Evolutionary conservation across 2,888 invertebrate species (phyloP).

Genomic region (Cremastinae sp.): DNA sequence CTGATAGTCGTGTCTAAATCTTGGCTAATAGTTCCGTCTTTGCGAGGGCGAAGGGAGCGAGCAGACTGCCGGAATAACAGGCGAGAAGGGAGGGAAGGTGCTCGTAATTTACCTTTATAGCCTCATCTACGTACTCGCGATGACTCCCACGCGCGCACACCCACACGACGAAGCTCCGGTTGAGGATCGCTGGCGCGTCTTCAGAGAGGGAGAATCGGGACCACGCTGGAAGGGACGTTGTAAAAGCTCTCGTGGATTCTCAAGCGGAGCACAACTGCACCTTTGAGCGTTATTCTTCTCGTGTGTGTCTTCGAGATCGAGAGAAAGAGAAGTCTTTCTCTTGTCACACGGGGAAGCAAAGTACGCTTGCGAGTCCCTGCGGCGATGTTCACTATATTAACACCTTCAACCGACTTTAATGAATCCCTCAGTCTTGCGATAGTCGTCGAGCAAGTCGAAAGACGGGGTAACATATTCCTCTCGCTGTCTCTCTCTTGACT

Average conservation of each 20-base stretch:
- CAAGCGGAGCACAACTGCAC: slow-evolving; percentile 27
- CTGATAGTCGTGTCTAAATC: slow-evolving; percentile 69
- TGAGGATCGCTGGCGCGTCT: slow-evolving; percentile 26
- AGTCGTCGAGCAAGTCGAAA: slow-evolving; percentile 46
- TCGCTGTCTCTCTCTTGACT: slow-evolving; percentile 54
- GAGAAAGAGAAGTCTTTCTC: slow-evolving; percentile 7
- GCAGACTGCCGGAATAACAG: background rate
- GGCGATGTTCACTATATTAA: slow-evolving; percentile 78
- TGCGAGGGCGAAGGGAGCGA: background rate
- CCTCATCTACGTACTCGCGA: slow-evolving; percentile 66
- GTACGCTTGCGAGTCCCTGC: slow-evolving; percentile 66
- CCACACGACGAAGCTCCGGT: slow-evolving; percentile 16
- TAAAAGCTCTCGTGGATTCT: slow-evolving; percentile 41
- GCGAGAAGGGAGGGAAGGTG: slow-evolving; percentile 10
- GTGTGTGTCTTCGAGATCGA: slow-evolving; percentile 37
- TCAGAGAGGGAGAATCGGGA: slow-evolving; percentile 24
- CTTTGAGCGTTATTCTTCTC: slow-evolving; percentile 48
- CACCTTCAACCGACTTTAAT: slow-evolving; percentile 78
- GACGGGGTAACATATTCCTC: slow-evolving; percentile 64
- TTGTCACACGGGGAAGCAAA: slow-evolving; percentile 57
- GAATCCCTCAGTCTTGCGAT: slow-evolving; percentile 72
- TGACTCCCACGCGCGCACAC: slow-evolving; percentile 49
- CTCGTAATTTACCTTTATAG: slow-evolving; percentile 74
- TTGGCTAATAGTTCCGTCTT: slow-evolving; percentile 74
- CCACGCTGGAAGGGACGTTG: slow-evolving; percentile 20